phyloP scores from a whole-genome alignment of 92 coral and sea anemone genomes.

The Metridium senile region DNA sequence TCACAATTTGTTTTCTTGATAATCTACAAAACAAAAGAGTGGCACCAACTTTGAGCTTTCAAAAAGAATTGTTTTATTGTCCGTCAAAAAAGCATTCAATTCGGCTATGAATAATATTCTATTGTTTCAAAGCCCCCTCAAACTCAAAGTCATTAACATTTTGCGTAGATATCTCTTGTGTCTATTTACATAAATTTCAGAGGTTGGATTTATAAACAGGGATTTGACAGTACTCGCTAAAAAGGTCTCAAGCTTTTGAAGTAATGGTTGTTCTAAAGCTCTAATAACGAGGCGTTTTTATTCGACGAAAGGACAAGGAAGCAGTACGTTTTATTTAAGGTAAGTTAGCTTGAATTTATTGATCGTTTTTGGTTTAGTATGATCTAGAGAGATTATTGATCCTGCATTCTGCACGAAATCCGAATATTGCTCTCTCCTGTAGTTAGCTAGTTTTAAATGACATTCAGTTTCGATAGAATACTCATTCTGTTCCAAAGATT shows the following conservation, averaged over 20 bases:
- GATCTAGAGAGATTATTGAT: background rate
- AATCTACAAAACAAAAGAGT: background rate
- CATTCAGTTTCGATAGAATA: background rate
- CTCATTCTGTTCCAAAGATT: background rate
- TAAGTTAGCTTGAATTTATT: background rate
- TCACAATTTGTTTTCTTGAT: background rate
- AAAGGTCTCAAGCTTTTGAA: too few relatives aligned
- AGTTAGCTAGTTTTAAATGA: background rate
- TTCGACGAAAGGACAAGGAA: too few relatives aligned
- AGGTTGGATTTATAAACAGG: constrained; percentile 14
- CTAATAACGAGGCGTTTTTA: too few relatives aligned
- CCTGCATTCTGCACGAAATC: background rate
- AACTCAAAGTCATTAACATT: constrained; percentile 12
- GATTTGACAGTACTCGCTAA: background rate
- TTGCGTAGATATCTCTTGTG: background rate
- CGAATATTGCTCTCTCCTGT: background rate
- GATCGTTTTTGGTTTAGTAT: background rate
- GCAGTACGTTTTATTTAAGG: background rate
- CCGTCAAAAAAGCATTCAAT: constrained; percentile 7
- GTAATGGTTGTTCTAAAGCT: too few relatives aligned
- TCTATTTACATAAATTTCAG: constrained; percentile 22
- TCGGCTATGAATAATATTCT: background rate
- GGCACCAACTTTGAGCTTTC: background rate
- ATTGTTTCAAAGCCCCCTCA: constrained; percentile 35
- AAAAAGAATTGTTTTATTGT: background rate